Base-by-base conservation (phyloP, 2,888 invertebrate species). In the Phaonia tiefii region DNA sequence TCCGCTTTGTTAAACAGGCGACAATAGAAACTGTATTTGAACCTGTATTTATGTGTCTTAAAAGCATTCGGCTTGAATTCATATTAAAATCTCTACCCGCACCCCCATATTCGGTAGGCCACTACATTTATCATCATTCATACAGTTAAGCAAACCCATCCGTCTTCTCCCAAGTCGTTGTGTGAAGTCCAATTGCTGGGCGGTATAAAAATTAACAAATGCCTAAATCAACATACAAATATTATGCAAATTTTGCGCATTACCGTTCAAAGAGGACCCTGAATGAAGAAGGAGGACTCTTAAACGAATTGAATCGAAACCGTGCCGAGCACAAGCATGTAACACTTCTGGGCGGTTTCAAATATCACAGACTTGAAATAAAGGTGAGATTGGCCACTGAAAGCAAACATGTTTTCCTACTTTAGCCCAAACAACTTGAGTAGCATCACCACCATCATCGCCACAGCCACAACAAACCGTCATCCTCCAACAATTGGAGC, bases 341-440 rank as follows among this genome's bases (percentile, higher is more conserved):
- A 70, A 74, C 79, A 84, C 85, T 89, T 88, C 88, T 88, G 88
- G 88, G 88, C 85, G 85, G 86, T 84, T 84, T 85, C 84, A 83
- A 86, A 83, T 84, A 85, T 86, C 81, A 81, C 77, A 75, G 78
- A 39, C 69, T 56, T 72, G 42, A 60, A 78, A 72, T 44, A 72
- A 81, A 87, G 88, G 86, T 86, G 87, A 88, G 88, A 88, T 88
- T 88, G 88, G 86, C 84, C 85, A 85, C 86, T 89, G 90, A 89
- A 89, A 88, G 88, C 88, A 87, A 90, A 90, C 90, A 90, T 87
- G 90, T 89, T 91, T 90, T 90, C 89, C 87, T 90, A 90, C 90
- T 90, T 90, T 90, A 89, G 87, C 79, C 79, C 70, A 31, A 31
- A 31, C 31, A 31, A 31, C 31, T 5, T 5, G n/a, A 51, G 20